Conservation (phyloP, 2,113 vertebrate genomes). For the Salvator merianae region DNA sequence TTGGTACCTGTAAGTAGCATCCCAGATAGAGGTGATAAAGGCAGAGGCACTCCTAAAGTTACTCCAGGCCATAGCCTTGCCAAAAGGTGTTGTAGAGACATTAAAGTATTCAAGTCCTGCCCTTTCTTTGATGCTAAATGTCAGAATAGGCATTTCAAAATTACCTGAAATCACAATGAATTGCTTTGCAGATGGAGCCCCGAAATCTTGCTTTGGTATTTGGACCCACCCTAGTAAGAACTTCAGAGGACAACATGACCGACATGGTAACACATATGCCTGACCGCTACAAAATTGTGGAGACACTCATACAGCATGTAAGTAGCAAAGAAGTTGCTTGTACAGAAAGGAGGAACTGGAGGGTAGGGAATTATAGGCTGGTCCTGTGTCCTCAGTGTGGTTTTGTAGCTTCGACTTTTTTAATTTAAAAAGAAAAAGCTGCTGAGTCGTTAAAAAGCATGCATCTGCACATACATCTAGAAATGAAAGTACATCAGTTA, state of each 20-base stretch:
- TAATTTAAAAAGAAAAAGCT: too few species aligned
- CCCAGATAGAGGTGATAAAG: too few species aligned
- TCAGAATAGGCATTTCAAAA: neutral
- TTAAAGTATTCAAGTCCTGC: too few species aligned
- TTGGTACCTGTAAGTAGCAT: neutral
- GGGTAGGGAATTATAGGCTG: neutral
- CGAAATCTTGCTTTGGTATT: slow-evolving; percentile 96
- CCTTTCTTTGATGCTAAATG: neutral
- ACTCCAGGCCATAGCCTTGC: too few species aligned
- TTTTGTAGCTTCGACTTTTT: too few species aligned
- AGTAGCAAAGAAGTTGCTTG: neutral
- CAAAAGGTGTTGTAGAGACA: too few species aligned
- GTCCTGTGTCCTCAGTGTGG: neutral
- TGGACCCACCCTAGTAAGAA: slow-evolving; percentile 92
- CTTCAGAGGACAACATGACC: slow-evolving; percentile 98
- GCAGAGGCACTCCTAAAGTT: too few species aligned
- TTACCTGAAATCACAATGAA: neutral
- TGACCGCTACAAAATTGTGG: slow-evolving; percentile 96
- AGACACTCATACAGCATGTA: slow-evolving; percentile 96
- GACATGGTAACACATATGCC: slow-evolving; percentile 99
- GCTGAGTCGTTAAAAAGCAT: too few species aligned
- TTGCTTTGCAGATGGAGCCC: slow-evolving; percentile 88
- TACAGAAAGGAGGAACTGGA: neutral
- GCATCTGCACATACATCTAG: neutral
- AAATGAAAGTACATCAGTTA: neutral